Base-by-base conservation (phyloP, 2,888 invertebrate species). In the Pandemis corylana region DNA sequence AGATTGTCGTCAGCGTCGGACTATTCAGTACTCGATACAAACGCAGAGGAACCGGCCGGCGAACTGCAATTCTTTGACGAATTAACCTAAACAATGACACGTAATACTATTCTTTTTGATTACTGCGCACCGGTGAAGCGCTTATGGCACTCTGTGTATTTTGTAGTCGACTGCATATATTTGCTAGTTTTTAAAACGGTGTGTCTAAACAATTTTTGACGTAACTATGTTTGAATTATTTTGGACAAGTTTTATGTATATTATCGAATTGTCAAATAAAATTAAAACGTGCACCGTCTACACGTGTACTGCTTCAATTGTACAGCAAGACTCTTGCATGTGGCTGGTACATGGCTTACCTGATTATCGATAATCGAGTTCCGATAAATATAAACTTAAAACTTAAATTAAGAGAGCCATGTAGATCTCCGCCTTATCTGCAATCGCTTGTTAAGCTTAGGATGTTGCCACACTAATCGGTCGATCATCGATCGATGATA, bases 71-170 rank as follows among this genome's bases (percentile, higher is more conserved):
- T 36, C 67, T 51, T 41, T 53, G 51, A 68, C 68, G 73, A 73
- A 59, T 15, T 73, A 12, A 69, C 64, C n/a, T 68, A 64, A 69
- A 56, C 68, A 9, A 41, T 53, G 62, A 68, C 72, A 73, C 49
- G 73, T 73, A 73, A 73, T 73, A 46, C 15, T 49, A 66, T n/a
- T 36, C 44, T 41, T 65, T 46, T 69, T 73, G 42, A 59, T 69
- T 51, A 56, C 56, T 44, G 51, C 28, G 28, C 28, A 65, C 65
- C 46, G 51, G 65, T 64, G 71, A 71, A 53, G 72, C 67, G 51
- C 49, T 28, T 46, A 56, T 59, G 71, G 49, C 59, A 65, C 44
- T 9, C 44, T 15, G 20, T 53, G 53, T 20, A 7, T 63, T 63
- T 62, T 56, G 20, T 7, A 20, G 28, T 68, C 68, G n/a, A 42